Conservation (phyloP, 2,797 vertebrate genomes). For the Rhinatrema bivittatum region DNA sequence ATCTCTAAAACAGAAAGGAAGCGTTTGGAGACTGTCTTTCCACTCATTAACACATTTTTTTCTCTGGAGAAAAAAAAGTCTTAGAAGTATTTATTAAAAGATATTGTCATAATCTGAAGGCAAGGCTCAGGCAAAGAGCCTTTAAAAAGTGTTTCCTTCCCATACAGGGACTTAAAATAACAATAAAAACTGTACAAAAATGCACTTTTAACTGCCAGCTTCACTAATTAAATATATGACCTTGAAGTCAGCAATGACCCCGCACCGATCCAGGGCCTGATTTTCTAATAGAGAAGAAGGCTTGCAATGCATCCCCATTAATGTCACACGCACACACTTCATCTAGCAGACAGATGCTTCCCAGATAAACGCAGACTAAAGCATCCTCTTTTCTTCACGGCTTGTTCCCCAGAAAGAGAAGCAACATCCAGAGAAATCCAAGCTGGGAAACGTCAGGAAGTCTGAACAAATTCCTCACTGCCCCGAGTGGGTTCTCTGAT, state of each 20-base stretch:
- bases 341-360: slow-evolving; percentile 33
- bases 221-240: slow-evolving; percentile 16
- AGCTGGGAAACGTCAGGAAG: slow-evolving; percentile 52
- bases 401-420: slow-evolving; percentile 50
- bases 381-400: slow-evolving; percentile 38
- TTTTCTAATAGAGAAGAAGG: background rate
- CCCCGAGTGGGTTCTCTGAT: slow-evolving; percentile 59
- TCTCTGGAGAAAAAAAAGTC: too few species aligned
- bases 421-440: slow-evolving; percentile 49
- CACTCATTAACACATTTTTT: too few species aligned
- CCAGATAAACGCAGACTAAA: slow-evolving; percentile 38
- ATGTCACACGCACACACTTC: slow-evolving; percentile 9
- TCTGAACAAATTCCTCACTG: slow-evolving; percentile 49
- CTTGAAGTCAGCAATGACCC: slow-evolving; percentile 35
- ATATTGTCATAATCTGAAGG: too few species aligned
- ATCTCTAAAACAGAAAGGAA: too few species aligned
- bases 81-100: too few species aligned
- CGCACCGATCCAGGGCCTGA: slow-evolving; percentile 21
- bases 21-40: too few species aligned
- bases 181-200: slow-evolving; percentile 10
- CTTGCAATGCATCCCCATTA: background rate
- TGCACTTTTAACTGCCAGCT: slow-evolving; percentile 9
- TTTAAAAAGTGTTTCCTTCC: background rate
- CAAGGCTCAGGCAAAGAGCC: too few species aligned
- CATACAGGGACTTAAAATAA: background rate